A percentile compares a stretch with the other conserved stretches of the same genome.
phyloP scores from a whole-genome alignment of 2,113 vertebrate species.

The Stomatorhinus ivindoensis region DNA sequence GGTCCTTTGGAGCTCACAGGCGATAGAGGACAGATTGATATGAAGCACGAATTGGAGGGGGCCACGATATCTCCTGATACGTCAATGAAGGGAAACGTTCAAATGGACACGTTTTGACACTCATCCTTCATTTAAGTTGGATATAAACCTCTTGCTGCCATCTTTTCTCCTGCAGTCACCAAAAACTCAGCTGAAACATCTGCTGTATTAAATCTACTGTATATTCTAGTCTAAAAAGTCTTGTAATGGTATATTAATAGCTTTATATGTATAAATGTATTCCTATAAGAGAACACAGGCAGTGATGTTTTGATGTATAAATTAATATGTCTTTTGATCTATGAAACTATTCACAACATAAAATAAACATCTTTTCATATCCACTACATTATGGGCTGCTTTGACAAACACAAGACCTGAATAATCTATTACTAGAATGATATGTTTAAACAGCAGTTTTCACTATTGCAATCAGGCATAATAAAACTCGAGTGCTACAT shows the following conservation, averaged over 20 bases:
- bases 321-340: slow-evolving; percentile 3
- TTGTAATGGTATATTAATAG: not conserved
- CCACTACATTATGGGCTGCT: not conserved
- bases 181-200: not conserved
- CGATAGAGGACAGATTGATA: not conserved
- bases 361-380: slow-evolving; percentile 12
- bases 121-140: not conserved
- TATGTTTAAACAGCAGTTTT: slow-evolving; percentile 8
- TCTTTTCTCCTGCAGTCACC: not conserved
- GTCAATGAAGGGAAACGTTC: not conserved
- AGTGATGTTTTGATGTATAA: not conserved
- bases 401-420: not conserved
- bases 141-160: not conserved
- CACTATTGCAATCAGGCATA: not conserved
- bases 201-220: not conserved
- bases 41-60: not conserved
- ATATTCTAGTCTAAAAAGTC: not conserved
- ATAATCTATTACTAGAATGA: slow-evolving; percentile 11
- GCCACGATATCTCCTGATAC: not conserved
- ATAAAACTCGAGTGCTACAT: not conserved
- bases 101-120: not conserved
- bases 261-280: not conserved
- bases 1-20: not conserved
- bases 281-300: not conserved
- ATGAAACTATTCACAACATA: slow-evolving; percentile 1